phyloP scores from a whole-genome alignment of 2,113 vertebrate genomes.

The Lophotis ruficrista region DNA sequence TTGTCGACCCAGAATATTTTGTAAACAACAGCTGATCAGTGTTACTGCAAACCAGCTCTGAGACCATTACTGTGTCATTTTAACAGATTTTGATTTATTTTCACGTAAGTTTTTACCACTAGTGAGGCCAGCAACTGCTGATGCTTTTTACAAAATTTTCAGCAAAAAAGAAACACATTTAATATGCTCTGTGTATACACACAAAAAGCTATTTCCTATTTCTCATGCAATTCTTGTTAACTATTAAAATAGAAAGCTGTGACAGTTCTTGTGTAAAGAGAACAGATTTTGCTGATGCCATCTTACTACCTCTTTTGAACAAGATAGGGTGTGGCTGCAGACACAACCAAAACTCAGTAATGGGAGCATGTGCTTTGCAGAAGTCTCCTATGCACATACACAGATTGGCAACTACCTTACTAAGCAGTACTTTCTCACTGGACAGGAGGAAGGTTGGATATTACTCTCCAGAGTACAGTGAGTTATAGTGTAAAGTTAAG shows the following conservation, averaged over 20 bases:
- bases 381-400: neutral
- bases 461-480: neutral
- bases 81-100: neutral
- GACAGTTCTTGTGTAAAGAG: neutral
- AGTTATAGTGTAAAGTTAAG: neutral
- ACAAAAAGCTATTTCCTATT: neutral
- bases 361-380: neutral
- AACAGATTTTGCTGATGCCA: neutral
- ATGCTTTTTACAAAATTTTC: neutral
- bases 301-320: neutral
- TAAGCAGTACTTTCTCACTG: neutral
- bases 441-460: neutral
- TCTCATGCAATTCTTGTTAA: neutral
- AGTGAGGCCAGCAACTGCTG: neutral
- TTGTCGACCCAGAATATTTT: neutral
- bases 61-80: fast-evolving
- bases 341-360: neutral
- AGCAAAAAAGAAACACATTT: fast-evolving
- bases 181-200: neutral
- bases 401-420: neutral
- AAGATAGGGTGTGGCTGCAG: too few species aligned
- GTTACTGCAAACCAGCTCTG: neutral
- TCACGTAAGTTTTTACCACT: neutral
- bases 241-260: neutral
- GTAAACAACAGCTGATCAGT: neutral